Percentiles rank a stretch among this genome's conserved stretches.
Evolutionary conservation across 1,140 invertebrate genomes (phyloP).

Genomic region (Ceratoteleas bidentatus): DNA sequence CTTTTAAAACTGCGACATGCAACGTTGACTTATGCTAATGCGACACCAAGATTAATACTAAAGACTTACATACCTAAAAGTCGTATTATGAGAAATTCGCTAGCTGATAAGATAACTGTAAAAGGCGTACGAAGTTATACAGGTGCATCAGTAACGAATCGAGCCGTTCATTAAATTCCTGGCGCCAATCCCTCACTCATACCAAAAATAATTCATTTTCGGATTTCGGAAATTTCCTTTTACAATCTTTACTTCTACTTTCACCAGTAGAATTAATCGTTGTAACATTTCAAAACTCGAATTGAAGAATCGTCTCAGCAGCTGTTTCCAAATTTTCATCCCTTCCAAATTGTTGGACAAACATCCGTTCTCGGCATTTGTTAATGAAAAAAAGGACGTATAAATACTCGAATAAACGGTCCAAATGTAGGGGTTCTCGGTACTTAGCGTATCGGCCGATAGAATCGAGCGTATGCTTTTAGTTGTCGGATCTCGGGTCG

Average conservation of each 20-base stretch:
- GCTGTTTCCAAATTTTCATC: no score
- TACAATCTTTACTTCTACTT: no score
- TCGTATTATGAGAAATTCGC: constrained; percentile 33
- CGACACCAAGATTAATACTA: constrained; percentile 44
- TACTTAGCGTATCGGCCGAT: constrained; percentile 12
- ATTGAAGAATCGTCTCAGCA: no score
- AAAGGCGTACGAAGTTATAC: constrained; percentile 37
- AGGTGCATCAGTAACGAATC: constrained; percentile 35
- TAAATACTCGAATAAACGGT: no score
- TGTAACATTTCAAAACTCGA: no score
- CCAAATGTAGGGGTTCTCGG: neutral
- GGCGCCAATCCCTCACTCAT: constrained; percentile 11
- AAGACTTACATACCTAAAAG: constrained; percentile 21
- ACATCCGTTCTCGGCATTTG: neutral
- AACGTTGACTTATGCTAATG: constrained; percentile 52
- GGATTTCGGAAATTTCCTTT: no score
- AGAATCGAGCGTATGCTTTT: constrained; percentile 34
- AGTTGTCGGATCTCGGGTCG: constrained; percentile 59
- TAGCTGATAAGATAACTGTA: constrained; percentile 50
- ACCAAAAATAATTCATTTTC: neutral
- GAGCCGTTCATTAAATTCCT: constrained; percentile 30
- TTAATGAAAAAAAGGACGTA: neutral
- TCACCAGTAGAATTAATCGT: no score
- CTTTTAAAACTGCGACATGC: constrained; percentile 37
- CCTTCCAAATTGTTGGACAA: no score